phyloP scores from a whole-genome alignment of 2,113 vertebrate genomes.

The Prolemur simus region DNA sequence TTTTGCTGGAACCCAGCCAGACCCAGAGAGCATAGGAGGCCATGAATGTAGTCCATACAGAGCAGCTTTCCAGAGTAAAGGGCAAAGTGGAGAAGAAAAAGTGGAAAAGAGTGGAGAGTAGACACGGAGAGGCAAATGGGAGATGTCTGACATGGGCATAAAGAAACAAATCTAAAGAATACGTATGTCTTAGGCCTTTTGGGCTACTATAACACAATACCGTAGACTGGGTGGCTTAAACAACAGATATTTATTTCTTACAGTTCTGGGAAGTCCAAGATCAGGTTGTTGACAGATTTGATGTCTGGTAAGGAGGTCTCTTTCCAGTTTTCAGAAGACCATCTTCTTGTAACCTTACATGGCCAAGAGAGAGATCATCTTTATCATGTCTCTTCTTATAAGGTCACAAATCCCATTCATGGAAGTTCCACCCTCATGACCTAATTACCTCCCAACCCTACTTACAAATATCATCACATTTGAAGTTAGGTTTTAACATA shows the following conservation, averaged over 20 bases:
- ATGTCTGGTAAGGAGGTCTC: background rate
- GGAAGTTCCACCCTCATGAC: background rate
- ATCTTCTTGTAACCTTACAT: background rate
- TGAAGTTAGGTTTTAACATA: background rate
- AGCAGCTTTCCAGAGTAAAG: background rate
- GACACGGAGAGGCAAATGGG: background rate
- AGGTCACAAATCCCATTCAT: background rate
- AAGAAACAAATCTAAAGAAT: background rate
- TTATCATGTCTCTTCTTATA: background rate
- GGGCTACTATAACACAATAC: background rate
- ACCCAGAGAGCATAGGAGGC: background rate
- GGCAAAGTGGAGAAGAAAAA: background rate
- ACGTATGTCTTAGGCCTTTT: background rate
- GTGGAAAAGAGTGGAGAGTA: background rate
- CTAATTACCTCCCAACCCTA: background rate
- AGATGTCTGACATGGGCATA: background rate
- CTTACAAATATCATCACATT: background rate
- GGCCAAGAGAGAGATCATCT: background rate
- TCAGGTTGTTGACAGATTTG: background rate
- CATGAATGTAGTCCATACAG: background rate
- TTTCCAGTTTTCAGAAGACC: background rate
- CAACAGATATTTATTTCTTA: background rate
- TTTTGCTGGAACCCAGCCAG: background rate
- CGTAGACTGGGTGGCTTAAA: background rate
- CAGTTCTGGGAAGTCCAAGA: background rate